Base-by-base conservation (phyloP, 1,140 invertebrate species). In the Hyles euphorbiae region DNA sequence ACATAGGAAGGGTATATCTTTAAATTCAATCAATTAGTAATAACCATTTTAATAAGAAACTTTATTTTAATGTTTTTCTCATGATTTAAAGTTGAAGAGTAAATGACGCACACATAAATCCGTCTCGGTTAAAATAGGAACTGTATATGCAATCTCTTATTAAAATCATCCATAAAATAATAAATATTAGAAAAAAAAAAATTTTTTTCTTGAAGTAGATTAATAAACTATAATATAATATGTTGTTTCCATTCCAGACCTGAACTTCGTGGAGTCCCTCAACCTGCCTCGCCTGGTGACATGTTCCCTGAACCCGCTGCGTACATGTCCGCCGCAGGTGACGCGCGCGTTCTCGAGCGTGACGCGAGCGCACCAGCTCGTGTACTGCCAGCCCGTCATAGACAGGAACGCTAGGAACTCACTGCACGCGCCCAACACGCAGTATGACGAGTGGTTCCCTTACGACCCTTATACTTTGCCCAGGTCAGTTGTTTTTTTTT, bases 381-480 rank as follows among this genome's bases (percentile, higher is more conserved):
- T 95, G 3, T 98, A 98, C 87, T 98, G 97, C 87, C 95, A 97
- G 81, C 92, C 96, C 1, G 91, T 98, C 49, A 95, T 98, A 44
- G 96, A 98, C 73, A 92, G 94, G 61, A 98, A 98, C 88, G 89
- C 92, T 3, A 89, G 95, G 45, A 92, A 91, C 11, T 91, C 91
- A 33, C 75, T 97, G 7, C 81, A 80, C 34, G 22, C 61, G 0
- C 63, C 59, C 10, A 40, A 53, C 0, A 46, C 56, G 11, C 67
- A 74, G 32, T 86, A 82, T 55, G 80, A 88, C 46, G 83, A 89
- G 34, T 90, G 89, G 89, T 90, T 90, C 61, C 89, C 89, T 0
- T 90, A 88, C 49, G 89, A 90, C 56, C 89, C 89, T 0, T 89
- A 89, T 58, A 81, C 66, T 7, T 70, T 90, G 43, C 81, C 85